phyloP scores from a whole-genome alignment of 2,888 invertebrate species.

The Junonia oenone region DNA sequence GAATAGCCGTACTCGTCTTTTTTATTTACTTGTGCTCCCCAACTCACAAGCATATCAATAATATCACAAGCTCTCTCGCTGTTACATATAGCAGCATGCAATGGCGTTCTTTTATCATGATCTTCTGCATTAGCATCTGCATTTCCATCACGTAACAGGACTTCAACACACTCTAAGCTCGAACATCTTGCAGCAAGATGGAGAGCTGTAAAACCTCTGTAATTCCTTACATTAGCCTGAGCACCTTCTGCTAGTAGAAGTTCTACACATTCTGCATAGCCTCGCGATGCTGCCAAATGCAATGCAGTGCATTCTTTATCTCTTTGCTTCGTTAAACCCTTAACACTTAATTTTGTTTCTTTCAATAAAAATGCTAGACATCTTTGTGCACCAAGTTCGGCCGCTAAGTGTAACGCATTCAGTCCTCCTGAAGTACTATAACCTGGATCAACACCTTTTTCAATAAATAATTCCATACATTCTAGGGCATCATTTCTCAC shows the following conservation, averaged over 20 bases:
- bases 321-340: constrained; percentile 83
- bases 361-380: constrained; percentile 87
- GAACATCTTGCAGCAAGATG: constrained; percentile 91
- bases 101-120: constrained; percentile 87
- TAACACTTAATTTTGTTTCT: constrained; percentile 85
- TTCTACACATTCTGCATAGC: constrained; percentile 89
- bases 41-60: constrained; percentile 86
- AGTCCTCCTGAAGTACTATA: constrained; percentile 86
- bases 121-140: constrained; percentile 90
- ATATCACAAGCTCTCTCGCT: constrained; percentile 89
- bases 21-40: constrained; percentile 90
- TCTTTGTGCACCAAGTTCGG: constrained; percentile 86
- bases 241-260: constrained; percentile 87
- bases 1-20: constrained; percentile 92
- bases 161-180: constrained; percentile 88
- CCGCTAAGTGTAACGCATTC: constrained; percentile 89
- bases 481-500: constrained; percentile 89
- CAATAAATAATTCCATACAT: constrained; percentile 87
- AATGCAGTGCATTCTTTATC: constrained; percentile 88
- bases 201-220: constrained; percentile 90
- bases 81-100: constrained; percentile 90
- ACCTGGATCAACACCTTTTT: constrained; percentile 87
- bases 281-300: constrained; percentile 93
- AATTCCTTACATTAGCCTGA: constrained; percentile 86
- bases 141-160: constrained; percentile 85